phyloP scores from a whole-genome alignment of 2,888 invertebrate species.

The Ctena decussata region DNA sequence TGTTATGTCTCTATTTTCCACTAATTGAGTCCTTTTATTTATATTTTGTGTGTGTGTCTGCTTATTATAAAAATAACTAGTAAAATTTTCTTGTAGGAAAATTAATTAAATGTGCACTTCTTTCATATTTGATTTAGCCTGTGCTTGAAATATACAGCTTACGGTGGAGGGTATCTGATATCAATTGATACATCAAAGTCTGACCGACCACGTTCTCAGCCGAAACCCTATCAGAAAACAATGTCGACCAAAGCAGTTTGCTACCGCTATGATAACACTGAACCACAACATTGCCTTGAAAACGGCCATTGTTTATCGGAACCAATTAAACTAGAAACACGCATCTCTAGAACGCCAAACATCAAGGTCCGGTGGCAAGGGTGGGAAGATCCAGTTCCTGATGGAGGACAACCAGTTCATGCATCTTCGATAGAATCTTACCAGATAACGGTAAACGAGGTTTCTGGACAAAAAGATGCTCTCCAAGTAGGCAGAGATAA shows the following conservation, averaged over 20 bases:
- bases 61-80: too few relatives aligned
- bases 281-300: conserved; percentile 46
- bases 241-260: conserved; percentile 18
- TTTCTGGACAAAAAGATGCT: background rate
- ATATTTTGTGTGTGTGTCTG: too few relatives aligned
- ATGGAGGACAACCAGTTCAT: conserved; percentile 19
- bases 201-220: background rate
- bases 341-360: conserved; percentile 34
- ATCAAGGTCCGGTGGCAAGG: conserved; percentile 45
- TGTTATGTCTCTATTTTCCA: too few relatives aligned
- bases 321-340: conserved; percentile 32
- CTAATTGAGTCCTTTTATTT: too few relatives aligned
- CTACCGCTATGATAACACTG: conserved; percentile 37
- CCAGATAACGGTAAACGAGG: conserved; percentile 38
- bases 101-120: too few relatives aligned
- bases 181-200: background rate
- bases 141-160: conserved; percentile 39
- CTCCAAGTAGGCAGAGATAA: conserved; percentile 3
- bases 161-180: conserved; percentile 49
- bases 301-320: conserved; percentile 28
- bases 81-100: too few relatives aligned
- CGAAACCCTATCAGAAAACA: conserved; percentile 19
- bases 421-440: conserved; percentile 62
- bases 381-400: conserved; percentile 64
- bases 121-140: conserved; percentile 39